Conservation (phyloP, 2,113 vertebrate species). For the Percopsis transmontana region DNA sequence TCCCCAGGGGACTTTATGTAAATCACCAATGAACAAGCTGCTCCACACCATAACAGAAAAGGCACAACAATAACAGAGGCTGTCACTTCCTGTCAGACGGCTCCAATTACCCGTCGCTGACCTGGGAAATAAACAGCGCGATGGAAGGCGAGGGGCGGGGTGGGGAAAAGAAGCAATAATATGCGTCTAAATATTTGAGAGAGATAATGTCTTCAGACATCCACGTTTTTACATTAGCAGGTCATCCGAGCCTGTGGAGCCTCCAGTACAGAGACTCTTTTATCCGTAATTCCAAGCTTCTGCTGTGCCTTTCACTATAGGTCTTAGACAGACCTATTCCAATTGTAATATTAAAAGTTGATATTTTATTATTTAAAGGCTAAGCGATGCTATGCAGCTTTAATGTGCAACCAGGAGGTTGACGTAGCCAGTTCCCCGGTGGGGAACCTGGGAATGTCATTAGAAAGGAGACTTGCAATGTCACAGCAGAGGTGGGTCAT, state of each 20-base stretch:
- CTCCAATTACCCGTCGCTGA: constrained; percentile 51
- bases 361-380: too few species aligned
- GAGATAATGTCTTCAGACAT: neutral
- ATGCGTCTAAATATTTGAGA: neutral
- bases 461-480: neutral
- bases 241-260: too few species aligned
- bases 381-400: too few species aligned
- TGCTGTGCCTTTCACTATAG: too few species aligned
- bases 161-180: constrained; percentile 8
- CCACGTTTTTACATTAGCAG: too few species aligned
- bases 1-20: constrained; percentile 46
- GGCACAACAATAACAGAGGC: constrained; percentile 25
- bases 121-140: constrained; percentile 19
- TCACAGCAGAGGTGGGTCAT: neutral
- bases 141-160: neutral
- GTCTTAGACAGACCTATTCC: too few species aligned
- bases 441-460: neutral
- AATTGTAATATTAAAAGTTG: too few species aligned
- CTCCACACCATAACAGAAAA: constrained; percentile 28
- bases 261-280: too few species aligned
- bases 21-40: constrained; percentile 41
- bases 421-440: too few species aligned
- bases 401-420: too few species aligned
- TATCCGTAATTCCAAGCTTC: too few species aligned
- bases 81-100: constrained; percentile 44